Evolutionary conservation across 2,888 invertebrate genomes (phyloP).

Genomic region (Lysandra bellargus): DNA sequence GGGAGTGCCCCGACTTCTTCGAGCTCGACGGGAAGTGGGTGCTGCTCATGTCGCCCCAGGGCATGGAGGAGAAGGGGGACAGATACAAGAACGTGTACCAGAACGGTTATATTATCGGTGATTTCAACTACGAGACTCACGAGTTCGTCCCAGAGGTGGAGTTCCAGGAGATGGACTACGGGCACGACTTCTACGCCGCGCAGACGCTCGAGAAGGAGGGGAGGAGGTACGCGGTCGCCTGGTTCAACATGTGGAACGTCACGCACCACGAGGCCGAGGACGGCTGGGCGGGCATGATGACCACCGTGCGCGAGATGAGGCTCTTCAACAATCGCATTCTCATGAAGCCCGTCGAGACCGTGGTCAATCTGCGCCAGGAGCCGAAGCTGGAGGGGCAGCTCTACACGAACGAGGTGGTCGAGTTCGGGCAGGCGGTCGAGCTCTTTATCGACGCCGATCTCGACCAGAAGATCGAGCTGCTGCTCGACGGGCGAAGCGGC

Average conservation of each 20-base stretch:
- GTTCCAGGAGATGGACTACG: conserved; percentile 71
- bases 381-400: conserved; percentile 48
- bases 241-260: conserved; percentile 74
- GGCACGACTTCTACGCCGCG: conserved; percentile 75
- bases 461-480: conserved; percentile 51
- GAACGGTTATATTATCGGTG: conserved; percentile 70
- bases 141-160: conserved; percentile 58
- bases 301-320: conserved; percentile 62
- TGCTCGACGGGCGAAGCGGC: conserved; percentile 57
- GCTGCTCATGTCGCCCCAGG: conserved; percentile 71
- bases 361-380: conserved; percentile 53
- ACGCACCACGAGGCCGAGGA: conserved; percentile 61
- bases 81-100: conserved; percentile 65
- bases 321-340: conserved; percentile 56
- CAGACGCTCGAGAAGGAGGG: conserved; percentile 64
- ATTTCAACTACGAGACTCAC: conserved; percentile 65
- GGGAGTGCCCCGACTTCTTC: conserved; percentile 79
- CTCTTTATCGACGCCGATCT: conserved; percentile 56
- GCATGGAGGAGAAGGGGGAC: conserved; percentile 62
- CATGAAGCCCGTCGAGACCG: conserved; percentile 61
- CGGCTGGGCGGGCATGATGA: conserved; percentile 73
- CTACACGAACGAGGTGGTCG: conserved; percentile 43
- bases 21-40: conserved; percentile 67
- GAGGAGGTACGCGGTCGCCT: conserved; percentile 61
- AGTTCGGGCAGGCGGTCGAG: conserved; percentile 61